Conservation (phyloP, 1,140 invertebrate species). For the Asbolus verrucosus region DNA sequence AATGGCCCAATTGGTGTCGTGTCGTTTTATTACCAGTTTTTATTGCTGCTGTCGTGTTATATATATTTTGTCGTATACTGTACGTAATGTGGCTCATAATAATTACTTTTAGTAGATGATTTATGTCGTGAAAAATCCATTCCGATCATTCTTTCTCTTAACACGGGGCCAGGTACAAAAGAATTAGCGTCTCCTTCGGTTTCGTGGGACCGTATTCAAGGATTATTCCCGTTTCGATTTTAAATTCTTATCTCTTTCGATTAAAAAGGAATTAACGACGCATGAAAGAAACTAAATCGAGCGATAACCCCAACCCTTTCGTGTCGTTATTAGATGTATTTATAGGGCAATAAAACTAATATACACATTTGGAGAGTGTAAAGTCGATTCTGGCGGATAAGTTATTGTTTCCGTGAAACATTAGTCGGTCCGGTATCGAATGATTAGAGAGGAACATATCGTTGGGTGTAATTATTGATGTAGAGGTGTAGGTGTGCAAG, state of each 20-base stretch:
- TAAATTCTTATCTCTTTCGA: not conserved
- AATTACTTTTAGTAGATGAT: conserved; percentile 5
- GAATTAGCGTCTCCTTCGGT: too few relatives aligned
- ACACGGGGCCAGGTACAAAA: conserved; percentile 10
- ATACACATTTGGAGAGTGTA: not conserved
- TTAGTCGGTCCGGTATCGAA: conserved; percentile 4
- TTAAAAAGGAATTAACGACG: not conserved
- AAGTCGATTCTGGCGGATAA: conserved; percentile 2
- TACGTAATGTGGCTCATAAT: not conserved
- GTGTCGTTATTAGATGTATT: not conserved
- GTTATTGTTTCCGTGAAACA: conserved; percentile 4
- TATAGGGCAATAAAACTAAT: conserved; percentile 14
- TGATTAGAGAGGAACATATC: conserved; percentile 4
- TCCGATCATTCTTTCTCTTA: conserved; percentile 2
- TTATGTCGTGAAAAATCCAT: conserved; percentile 6
- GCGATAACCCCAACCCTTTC: conserved; percentile 8
- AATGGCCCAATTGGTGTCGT: conserved; percentile 22
- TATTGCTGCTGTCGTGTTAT: conserved; percentile 4
- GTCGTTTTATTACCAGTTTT: conserved; percentile 22
- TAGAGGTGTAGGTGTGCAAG: not conserved
- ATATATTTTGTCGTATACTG: conserved; percentile 14
- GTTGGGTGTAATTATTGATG: conserved; percentile 18
- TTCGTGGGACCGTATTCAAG: too few relatives aligned
- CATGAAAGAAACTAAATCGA: not conserved
- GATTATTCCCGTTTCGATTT: not conserved